A percentile compares a stretch with the other conserved stretches of the same genome.
phyloP scores from a whole-genome alignment of 1,140 invertebrate species.

The Drosophila erecta region DNA sequence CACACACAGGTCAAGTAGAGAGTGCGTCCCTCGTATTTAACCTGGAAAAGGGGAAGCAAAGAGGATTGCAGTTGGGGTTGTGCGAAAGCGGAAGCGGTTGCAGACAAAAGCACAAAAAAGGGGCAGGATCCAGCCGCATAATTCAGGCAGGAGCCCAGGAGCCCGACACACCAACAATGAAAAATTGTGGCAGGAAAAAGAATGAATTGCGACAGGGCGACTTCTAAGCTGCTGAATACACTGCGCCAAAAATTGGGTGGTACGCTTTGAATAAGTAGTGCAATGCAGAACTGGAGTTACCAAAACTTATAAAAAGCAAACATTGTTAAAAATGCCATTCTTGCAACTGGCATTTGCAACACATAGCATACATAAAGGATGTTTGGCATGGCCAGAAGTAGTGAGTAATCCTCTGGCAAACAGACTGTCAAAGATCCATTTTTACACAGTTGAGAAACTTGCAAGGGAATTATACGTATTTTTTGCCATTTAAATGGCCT shows the following conservation, averaged over 20 bases:
- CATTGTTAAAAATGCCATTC: no score
- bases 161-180: conserved; percentile 59
- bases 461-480: not conserved
- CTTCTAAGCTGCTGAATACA: conserved; percentile 7
- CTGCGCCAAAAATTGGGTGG: not conserved
- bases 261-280: not conserved
- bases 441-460: not conserved
- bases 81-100: conserved; percentile 32
- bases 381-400: not conserved
- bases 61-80: conserved; percentile 3
- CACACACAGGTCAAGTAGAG: conserved; percentile 97
- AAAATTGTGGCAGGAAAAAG: conserved; percentile 64
- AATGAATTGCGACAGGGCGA: conserved; percentile 12
- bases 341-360: no score
- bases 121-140: conserved; percentile 51
- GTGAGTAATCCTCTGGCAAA: conserved; percentile 1
- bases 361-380: no score
- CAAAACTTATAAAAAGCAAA: not conserved
- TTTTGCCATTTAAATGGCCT: conserved; percentile 24
- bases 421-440: not conserved
- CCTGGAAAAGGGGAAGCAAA: conserved; percentile 86
- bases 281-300: no score
- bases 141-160: conserved; percentile 40
- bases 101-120: conserved; percentile 28
- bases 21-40: conserved; percentile 93